Conservation (phyloP, 2,888 invertebrate species). For the Phengaris alcon region DNA sequence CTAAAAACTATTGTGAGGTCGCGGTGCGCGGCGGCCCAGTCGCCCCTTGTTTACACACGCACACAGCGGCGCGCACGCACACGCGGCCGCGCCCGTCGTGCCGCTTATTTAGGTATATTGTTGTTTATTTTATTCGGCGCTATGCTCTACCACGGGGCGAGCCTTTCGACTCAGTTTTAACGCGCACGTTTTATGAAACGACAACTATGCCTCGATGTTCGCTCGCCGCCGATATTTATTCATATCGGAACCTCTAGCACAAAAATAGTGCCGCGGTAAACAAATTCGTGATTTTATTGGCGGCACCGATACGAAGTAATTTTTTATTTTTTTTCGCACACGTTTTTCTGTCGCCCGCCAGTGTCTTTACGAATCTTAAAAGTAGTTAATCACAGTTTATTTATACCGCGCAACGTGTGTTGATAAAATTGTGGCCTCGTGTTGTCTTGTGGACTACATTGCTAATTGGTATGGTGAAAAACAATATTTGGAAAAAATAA, state of each 20-base stretch:
- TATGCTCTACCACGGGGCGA: slow-evolving; percentile 83
- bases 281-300: slow-evolving; percentile 66
- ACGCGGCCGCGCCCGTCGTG: slow-evolving; percentile 81
- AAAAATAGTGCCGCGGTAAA: slow-evolving; percentile 69
- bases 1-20: slow-evolving; percentile 42
- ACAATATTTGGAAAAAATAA: slow-evolving; percentile 42
- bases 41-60: slow-evolving; percentile 82
- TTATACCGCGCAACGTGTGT: slow-evolving; percentile 77
- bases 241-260: slow-evolving; percentile 71
- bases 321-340: slow-evolving; percentile 57
- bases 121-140: slow-evolving; percentile 82
- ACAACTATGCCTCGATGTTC: slow-evolving; percentile 78
- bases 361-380: slow-evolving; percentile 77
- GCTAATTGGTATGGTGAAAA: slow-evolving; percentile 26
- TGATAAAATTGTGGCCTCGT: slow-evolving; percentile 71
- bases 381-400: slow-evolving; percentile 78
- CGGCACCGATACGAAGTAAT: slow-evolving; percentile 47
- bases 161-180: slow-evolving; percentile 83
- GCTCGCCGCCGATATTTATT: slow-evolving; percentile 72
- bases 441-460: slow-evolving; percentile 58
- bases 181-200: slow-evolving; percentile 79
- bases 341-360: slow-evolving; percentile 58
- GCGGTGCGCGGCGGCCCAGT: slow-evolving; percentile 50
- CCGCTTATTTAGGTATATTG: slow-evolving; percentile 81
- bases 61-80: slow-evolving; percentile 80